Evolutionary conservation across 2,888 invertebrate genomes (phyloP), one percentile per base, ranked within the genome.

Genomic region (Himalopsyche japonica): DNA sequence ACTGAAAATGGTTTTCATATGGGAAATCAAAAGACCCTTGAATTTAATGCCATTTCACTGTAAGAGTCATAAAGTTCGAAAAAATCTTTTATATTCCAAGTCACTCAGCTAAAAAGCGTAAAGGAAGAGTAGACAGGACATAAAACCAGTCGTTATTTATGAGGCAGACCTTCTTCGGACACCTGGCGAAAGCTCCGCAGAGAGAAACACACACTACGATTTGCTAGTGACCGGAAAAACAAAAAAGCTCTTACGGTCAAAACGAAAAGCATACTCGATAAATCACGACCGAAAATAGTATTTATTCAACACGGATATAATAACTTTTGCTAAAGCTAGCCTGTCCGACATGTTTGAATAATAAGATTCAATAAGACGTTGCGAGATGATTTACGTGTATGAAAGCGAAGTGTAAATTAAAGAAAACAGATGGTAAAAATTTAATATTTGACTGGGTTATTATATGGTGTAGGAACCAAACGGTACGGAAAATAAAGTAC

Each of bases 201-300:
- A 24, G 24, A 57, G 6, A 24, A 24, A 20, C 10, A 24, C 20
- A 57, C 20, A 24, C 57, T 57, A 20, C 57, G 57, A 57, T 57
- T 24, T 5, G 57, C 20, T 24, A 57, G 30, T 80, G 83, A 80
- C 83, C 83, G 83, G 83, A 83, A 83, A 76, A 83, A 76, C 83
- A 47, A 47, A 43, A 79, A 79, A 43, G 79, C 80, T 80, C 79
- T 82, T 80, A 79, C 83, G 83, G 83, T 76, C 49, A 70, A 83
- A 79, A 76, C 64, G 70, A 79, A 83, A 83, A 79, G 70, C n/a
- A 32, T 20, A 76, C 80, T 76, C 79, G 76, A 83, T 83, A 83
- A 83, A 83, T 83, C 83, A 83, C 70, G 47, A 24, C 79, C 18
- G 7, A 27, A 57, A n/a, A 48, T 47, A 37, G 43, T 80, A 70